A percentile compares a stretch with the other conserved stretches of the same genome.
These are phyloP conservation scores for Umimayanthus kanabou DNA, from an alignment of 92 coral and sea anemone species.

Conservation along the genomic window DNA sequence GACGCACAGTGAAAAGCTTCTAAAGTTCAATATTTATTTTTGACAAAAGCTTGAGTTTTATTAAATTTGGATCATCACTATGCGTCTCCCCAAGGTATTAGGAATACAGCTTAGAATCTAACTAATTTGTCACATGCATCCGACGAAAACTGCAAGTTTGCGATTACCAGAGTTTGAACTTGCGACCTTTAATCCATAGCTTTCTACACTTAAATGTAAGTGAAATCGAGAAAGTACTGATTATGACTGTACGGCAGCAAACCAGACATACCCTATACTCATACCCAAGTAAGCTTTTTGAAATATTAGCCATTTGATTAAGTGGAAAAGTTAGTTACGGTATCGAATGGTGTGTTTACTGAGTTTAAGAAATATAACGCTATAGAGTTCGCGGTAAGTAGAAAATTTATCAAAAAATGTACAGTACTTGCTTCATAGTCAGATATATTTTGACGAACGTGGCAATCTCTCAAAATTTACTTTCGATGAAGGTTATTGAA, in stretches of 20 bases:
- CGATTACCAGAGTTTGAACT: slow-evolving; percentile 19
- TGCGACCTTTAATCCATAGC: slow-evolving; percentile 4
- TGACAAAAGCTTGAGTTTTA: neutral
- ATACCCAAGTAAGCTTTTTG: neutral
- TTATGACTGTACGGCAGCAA: neutral
- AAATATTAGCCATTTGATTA: neutral
- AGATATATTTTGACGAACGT: neutral
- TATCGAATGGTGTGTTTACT: neutral
- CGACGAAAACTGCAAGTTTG: neutral
- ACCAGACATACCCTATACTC: neutral
- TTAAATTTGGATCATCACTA: neutral
- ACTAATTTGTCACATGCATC: neutral
- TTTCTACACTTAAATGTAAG: neutral
- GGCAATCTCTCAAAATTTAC: neutral
- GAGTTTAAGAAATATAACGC: neutral
- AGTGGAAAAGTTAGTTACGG: neutral
- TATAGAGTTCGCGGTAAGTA: neutral
- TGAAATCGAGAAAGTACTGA: slow-evolving; percentile 24
- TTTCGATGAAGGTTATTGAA: neutral
- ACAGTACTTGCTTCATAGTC: neutral
- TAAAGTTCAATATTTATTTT: neutral
- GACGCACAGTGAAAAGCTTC: neutral
- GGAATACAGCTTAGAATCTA: neutral
- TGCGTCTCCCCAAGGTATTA: neutral
- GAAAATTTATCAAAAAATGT: neutral